Evolutionary conservation across 2,797 vertebrate genomes (phyloP).

Genomic region (Meriones psammophilus): DNA sequence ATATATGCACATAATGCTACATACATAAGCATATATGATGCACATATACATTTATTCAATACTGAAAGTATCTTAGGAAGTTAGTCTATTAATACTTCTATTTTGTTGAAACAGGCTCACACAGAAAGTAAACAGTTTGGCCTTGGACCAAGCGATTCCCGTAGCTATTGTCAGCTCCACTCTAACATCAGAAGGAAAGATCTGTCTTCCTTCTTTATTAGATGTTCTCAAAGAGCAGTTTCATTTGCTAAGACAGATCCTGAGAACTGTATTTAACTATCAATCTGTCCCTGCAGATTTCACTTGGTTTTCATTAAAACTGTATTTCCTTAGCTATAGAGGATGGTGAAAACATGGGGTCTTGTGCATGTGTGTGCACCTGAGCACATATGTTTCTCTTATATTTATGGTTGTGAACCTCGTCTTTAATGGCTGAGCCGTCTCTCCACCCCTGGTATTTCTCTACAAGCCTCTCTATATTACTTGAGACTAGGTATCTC

Average conservation of each 20-base stretch:
- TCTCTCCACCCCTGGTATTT: too few relatives aligned
- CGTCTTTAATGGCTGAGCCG: too few relatives aligned
- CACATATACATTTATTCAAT: conserved; percentile 22
- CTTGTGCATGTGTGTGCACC: background rate
- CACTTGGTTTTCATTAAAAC: conserved; percentile 45
- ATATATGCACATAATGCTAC: background rate
- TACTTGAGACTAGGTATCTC: background rate
- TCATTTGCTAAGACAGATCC: conserved; percentile 12
- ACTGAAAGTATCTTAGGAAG: background rate
- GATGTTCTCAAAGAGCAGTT: conserved; percentile 26
- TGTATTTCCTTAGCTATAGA: conserved; percentile 24
- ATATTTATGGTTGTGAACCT: too few relatives aligned
- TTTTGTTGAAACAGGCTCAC: background rate
- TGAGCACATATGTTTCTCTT: background rate
- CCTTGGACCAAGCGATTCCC: background rate
- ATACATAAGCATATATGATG: background rate
- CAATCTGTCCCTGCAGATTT: conserved; percentile 22
- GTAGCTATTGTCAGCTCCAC: background rate
- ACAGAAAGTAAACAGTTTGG: background rate
- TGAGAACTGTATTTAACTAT: background rate
- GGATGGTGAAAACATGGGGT: background rate
- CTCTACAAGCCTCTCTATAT: background rate
- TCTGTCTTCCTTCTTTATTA: conserved; percentile 44
- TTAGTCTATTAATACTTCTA: background rate
- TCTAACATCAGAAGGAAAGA: conserved; percentile 9